Evolutionary conservation across 2,113 vertebrate genomes (phyloP), one percentile per base, ranked within the genome.

Genomic region (Semnornis frantzii): DNA sequence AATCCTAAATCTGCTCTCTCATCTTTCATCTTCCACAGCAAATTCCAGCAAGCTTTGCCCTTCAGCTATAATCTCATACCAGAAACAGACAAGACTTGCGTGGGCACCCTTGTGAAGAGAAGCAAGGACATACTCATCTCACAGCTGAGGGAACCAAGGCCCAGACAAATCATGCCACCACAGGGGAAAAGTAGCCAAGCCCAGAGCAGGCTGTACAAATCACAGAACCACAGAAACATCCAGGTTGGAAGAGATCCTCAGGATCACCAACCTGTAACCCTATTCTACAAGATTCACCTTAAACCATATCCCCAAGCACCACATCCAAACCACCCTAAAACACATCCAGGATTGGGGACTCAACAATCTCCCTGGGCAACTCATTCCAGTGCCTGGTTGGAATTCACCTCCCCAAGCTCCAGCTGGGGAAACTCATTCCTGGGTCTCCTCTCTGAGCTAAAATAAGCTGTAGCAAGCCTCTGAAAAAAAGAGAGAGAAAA

Each of bases 401-500:
- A 46, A 46, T 46, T 17, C 44, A 27, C 37, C 10, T 90, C 46
- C 62, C 50, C 5, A 2, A 54, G 74, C 42, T 30, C 59, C 72
- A 48, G 27, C 39, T 52, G 74, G 50, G 63, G 62, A 46, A 50
- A 14, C 2, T 27, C 42, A 30, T 50, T 63, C 37, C 27, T 25
- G 62, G 57, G 31, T 46, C 69, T 91, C 33, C 33, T 24, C 24
- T 5, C 55, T 25, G 42, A 86, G 64, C 46, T 64, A 74, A 88
- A 87, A 80, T 63, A 80, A 74, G 37, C 60, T 54, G 79, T 63
- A 93, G 52, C 42, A 73, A 90, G 85, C 11, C 87, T 79, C 59
- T 75, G 85, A 83, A 91, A 93, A 93, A 73, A 39, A 34, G 48
- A 68, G 24, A 25, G 64, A 71, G 68, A 91, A 81, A 86, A 76